Base-by-base conservation (phyloP, 1,140 invertebrate species). In the Lasioglossum baleicum region DNA sequence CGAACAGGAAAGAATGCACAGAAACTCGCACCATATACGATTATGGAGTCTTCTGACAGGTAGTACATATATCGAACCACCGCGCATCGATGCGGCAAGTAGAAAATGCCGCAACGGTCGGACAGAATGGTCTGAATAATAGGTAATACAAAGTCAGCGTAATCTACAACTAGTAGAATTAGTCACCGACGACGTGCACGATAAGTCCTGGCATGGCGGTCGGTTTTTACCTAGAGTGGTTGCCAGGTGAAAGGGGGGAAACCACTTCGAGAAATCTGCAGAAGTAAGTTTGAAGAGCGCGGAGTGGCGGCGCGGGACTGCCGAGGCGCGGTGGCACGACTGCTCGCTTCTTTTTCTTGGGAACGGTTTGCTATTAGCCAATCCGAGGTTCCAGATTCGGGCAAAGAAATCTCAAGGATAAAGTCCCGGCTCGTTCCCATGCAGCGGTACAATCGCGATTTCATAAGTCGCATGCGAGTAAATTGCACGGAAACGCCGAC, bases 401-500 rank as follows among this genome's bases (percentile, higher is more conserved):
- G 7, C n/a, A 15, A 44, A 56, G 44, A 79, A 73, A 66, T 73
- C 35, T 58, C 40, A 58, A 31, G 13, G 31, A 73, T 79, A 65
- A 72, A 65, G 31, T 8, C 31, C 60, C 15, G 26, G 13, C 35
- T 66, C n/a, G 44, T 44, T 42, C 60, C 48, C 17, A 7, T 26
- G 31, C 40, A 58, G 20, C n/a, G 56, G 17, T 58, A 65, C 51
- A 48, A 17, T 70, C 13, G 17, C 67, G 56, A 81, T 81, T 81
- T 81, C 60, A 65, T 71, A 77, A 81, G 76, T 81, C 75, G 80
- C 70, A 44, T 56, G 67, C 74, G 75, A 71, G 66, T 71, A 78
- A 78, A 81, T 81, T 71, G 75, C 80, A 77, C 22, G 64, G 78
- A 80, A 81, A 75, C 66, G 75, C 51, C 60, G 75, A 70, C 75